phyloP scores from a whole-genome alignment of 2,113 vertebrate species.

The Trematocara stigmaticum region DNA sequence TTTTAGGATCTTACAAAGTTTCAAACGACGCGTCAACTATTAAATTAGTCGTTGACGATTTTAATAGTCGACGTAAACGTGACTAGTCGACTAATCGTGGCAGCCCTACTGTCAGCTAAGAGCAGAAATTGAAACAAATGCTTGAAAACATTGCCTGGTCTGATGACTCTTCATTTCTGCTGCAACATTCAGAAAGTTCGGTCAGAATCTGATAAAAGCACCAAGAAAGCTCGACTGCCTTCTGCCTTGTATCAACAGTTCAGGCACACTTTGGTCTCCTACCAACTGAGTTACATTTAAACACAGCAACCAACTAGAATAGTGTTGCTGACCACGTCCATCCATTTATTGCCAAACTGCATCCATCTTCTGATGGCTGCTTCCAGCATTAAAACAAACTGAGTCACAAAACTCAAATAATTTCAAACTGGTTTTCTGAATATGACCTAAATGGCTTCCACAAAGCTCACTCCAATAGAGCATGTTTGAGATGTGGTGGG shows the following conservation, averaged over 20 bases:
- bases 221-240: not conserved
- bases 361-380: not conserved
- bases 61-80: too few relatives aligned
- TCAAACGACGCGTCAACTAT: too few relatives aligned
- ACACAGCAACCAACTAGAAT: not conserved
- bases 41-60: too few relatives aligned
- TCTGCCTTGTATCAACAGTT: not conserved
- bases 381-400: not conserved
- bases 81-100: too few relatives aligned
- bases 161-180: not conserved
- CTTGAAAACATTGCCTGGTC: not conserved
- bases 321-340: not conserved
- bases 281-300: not conserved
- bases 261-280: not conserved
- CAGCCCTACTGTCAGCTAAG: too few relatives aligned
- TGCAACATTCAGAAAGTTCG: not conserved
- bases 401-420: not conserved
- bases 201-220: not conserved
- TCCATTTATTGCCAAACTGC: too few relatives aligned
- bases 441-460: not conserved
- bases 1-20: too few relatives aligned
- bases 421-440: not conserved
- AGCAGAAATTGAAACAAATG: not conserved
- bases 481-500: not conserved
- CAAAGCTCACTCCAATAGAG: not conserved